Base-by-base conservation (phyloP, 2,888 invertebrate species). In the Pseudanteris insignis region DNA sequence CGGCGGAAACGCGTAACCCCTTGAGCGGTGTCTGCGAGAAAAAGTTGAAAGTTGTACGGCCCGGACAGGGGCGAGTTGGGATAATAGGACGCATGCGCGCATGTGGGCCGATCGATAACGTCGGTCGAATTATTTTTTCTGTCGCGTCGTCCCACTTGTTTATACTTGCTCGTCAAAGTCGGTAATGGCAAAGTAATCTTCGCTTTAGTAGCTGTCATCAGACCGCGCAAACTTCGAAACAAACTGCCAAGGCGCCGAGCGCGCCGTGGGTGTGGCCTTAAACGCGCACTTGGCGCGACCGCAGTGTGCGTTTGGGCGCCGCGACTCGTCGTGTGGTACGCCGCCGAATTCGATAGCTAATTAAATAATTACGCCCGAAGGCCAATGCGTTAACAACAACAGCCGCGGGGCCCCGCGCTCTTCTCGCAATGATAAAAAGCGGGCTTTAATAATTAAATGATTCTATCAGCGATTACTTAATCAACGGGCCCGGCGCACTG, bases 171-270 rank as follows among this genome's bases (percentile, higher is more conserved):
- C 55, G 47, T 57, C 48, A 57, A 57, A 48, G 55, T 48, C 47
- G 38, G 57, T 57, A 57, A 57, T 57, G 57, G 57, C 48, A 48
- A 57, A 57, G 57, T 57, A 48, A 57, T 57, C 57, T 44, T 43
- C 50, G 12, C 58, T 50, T 38, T 44, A 44, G 44, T 58, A 50
- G 48, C 50, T 50, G 58, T 58, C 58, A 58, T 58, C 58, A 3
- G 21, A 8, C 14, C 18, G 30, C 36, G 14, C 34, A n/a, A 37
- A 48, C 48, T 57, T 24, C 18, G 37, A 43, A 48, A 43, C 48
- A 57, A 57, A 43, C 48, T 37, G 34, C 46, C 9, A 9, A 3
- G 11, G 14, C 24, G n/a, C n/a, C n/a, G n/a, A n/a, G n/a, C n/a
- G n/a, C n/a, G n/a, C n/a, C 18, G 44, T 44, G 50, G 50, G 58